Evolutionary conservation across 2,888 invertebrate species (phyloP), one percentile per base, ranked within the genome.

Genomic region (Pocota personata): DNA sequence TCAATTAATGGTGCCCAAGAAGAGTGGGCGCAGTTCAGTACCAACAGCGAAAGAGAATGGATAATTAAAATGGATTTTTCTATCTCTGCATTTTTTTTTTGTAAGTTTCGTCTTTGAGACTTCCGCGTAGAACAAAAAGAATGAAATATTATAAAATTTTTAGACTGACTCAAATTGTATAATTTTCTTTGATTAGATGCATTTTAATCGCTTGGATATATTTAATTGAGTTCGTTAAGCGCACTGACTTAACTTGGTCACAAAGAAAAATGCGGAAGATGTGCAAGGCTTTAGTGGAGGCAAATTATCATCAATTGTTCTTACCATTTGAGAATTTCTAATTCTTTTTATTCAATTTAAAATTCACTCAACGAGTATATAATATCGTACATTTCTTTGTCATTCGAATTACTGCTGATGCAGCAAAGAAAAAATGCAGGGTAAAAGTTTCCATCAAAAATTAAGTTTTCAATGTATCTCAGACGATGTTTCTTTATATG

Each of bases 1-100:
- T 72, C 79, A 64, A 79, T 79, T 79, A 72, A 72, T 66, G 69
- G 62, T 55, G 35, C 8, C 35, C 32, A 24, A 32, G 58, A 3
- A 10, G 14, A 48, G 58, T 19, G 5, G 7, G 67, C 12, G 10
- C n/a, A n/a, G 8, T 0, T 0, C 32, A 14, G 14, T 24, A 55
- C n/a, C 30, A n/a, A 8, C 8, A 12, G 19, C 16, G 35, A 3
- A 21, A 55, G 16, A 50, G 55, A 69, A 69, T 32, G 69, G 55
- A 69, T 69, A 69, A 57, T 69, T 69, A 69, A 69, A 69, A 67
- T 40, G 40, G 27, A 40, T 40, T n/a, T 40, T 3, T 3, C 8
- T 21, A 21, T 48, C 7, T 43, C 16, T 43, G 1, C 7, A 3
- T 19, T 14, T 8, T 14, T 35, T 43, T 16, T 19, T 4, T 43